Evolutionary conservation across 2,888 invertebrate species (phyloP).

Genomic region (Cerceris ruficornis): DNA sequence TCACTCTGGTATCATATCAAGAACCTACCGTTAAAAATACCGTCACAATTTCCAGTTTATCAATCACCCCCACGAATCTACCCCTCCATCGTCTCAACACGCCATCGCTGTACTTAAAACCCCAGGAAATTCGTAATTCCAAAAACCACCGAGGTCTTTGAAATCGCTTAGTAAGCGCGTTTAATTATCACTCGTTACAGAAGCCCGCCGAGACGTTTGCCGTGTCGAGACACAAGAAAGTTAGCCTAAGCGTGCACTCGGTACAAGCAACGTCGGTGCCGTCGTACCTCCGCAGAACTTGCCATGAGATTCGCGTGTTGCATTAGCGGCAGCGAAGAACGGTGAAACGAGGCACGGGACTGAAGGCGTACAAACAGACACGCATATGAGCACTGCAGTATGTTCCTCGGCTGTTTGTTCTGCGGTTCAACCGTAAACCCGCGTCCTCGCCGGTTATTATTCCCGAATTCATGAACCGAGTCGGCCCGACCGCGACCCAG

Average conservation of each 20-base stretch:
- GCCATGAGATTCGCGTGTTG: conserved; percentile 41
- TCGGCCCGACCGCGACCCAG: conserved; percentile 11
- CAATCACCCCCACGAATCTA: no score
- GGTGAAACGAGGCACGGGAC: conserved; percentile 23
- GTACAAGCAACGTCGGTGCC: conserved; percentile 11
- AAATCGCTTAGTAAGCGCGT: conserved; percentile 23
- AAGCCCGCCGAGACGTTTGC: conserved; percentile 14
- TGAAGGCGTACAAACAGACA: conserved; percentile 52
- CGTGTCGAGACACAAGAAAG: conserved; percentile 40
- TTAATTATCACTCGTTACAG: conserved; percentile 45
- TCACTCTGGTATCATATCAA: no score
- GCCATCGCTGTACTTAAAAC: not conserved
- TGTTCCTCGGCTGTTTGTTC: conserved; percentile 65
- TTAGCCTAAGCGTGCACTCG: conserved; percentile 32
- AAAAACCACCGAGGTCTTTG: not conserved
- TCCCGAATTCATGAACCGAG: conserved; percentile 59
- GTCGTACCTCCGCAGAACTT: conserved; percentile 8
- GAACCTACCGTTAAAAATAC: no score
- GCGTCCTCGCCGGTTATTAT: conserved; percentile 64
- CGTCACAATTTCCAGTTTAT: no score
- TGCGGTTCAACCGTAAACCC: conserved; percentile 63
- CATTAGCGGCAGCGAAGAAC: conserved; percentile 38
- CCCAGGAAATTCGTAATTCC: not conserved
- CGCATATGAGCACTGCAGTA: conserved; percentile 26
- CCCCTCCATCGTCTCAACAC: no score